phyloP scores from a whole-genome alignment of 2,797 vertebrate genomes.

The Triplophysa yarkandensis region DNA sequence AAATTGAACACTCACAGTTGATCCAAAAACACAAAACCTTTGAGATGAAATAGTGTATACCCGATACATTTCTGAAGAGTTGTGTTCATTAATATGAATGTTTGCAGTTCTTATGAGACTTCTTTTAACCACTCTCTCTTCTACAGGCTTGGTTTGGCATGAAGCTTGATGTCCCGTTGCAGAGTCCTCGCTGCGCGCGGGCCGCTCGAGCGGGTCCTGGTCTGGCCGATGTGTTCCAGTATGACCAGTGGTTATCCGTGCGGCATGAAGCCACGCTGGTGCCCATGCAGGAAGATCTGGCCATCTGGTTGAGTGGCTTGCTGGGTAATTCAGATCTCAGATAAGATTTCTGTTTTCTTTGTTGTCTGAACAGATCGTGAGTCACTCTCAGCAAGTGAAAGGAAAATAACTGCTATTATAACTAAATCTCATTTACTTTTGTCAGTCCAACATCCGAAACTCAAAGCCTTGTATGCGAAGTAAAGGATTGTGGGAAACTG shows the following conservation, averaged over 20 bases:
- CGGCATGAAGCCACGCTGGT: constrained; percentile 90
- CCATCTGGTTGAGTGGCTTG: constrained; percentile 91
- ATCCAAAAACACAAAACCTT: too few species aligned
- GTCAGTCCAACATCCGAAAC: constrained; percentile 30
- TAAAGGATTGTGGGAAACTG: constrained; percentile 20
- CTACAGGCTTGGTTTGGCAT: constrained; percentile 89
- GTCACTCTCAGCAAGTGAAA: neutral
- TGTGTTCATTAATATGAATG: too few species aligned
- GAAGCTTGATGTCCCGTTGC: constrained; percentile 76
- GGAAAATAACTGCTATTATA: constrained; percentile 13
- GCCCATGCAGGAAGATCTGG: constrained; percentile 96
- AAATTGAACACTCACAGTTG: neutral
- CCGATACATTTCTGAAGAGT: too few species aligned
- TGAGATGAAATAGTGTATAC: too few species aligned
- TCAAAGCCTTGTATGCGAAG: constrained; percentile 11
- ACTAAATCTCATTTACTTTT: constrained; percentile 13
- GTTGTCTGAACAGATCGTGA: neutral
- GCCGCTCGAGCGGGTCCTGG: constrained; percentile 88
- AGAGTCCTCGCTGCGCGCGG: constrained; percentile 81
- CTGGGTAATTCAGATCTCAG: constrained; percentile 78
- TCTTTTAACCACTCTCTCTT: neutral
- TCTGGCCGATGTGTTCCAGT: constrained; percentile 88
- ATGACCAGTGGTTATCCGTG: constrained; percentile 94
- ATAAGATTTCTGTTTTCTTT: neutral
- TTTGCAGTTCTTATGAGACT: too few species aligned